A percentile compares a stretch with the other conserved stretches of the same genome.
Evolutionary conservation across 2,797 vertebrate species (phyloP).

Genomic region (Arvicola amphibius): DNA sequence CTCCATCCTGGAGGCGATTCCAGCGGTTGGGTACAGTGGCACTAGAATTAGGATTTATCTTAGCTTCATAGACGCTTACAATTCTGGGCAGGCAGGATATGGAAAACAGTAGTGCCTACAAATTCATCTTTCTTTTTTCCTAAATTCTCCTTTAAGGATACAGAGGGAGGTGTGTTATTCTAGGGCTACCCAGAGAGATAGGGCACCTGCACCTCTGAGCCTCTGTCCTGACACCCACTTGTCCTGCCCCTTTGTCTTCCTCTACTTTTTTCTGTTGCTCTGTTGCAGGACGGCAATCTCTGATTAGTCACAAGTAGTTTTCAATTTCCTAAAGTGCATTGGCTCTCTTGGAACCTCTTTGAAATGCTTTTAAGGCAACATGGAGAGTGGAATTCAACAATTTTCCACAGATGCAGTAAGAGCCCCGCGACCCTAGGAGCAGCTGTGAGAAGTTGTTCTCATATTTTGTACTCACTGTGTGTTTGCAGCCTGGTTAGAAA

Average conservation of each 20-base stretch:
- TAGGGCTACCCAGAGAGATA: constrained; percentile 46
- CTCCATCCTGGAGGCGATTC: constrained; percentile 1
- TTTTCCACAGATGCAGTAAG: constrained; percentile 84
- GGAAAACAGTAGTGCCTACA: neutral
- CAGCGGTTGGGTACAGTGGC: neutral
- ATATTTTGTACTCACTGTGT: constrained; percentile 56
- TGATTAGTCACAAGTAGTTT: constrained; percentile 80
- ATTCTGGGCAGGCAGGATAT: constrained; percentile 58
- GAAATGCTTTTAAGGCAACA: constrained; percentile 86
- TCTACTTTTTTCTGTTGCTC: constrained; percentile 52
- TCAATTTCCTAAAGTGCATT: constrained; percentile 79
- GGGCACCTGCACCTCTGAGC: constrained; percentile 37
- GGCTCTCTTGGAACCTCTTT: constrained; percentile 80
- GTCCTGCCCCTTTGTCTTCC: neutral
- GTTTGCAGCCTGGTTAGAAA: constrained; percentile 65
- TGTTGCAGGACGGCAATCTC: constrained; percentile 79
- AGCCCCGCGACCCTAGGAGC: constrained; percentile 76
- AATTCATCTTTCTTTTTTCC: constrained; percentile 25
- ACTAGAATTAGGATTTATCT: constrained; percentile 56
- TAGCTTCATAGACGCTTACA: constrained; percentile 52
- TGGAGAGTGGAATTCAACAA: constrained; percentile 79
- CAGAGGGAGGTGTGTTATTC: constrained; percentile 51
- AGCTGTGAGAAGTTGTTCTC: constrained; percentile 84
- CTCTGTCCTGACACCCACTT: neutral
- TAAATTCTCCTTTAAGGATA: constrained; percentile 39